These are phyloP conservation scores for Amphipoea lucens DNA, from an alignment of 2,888 invertebrate species.

Conservation along the genomic window DNA sequence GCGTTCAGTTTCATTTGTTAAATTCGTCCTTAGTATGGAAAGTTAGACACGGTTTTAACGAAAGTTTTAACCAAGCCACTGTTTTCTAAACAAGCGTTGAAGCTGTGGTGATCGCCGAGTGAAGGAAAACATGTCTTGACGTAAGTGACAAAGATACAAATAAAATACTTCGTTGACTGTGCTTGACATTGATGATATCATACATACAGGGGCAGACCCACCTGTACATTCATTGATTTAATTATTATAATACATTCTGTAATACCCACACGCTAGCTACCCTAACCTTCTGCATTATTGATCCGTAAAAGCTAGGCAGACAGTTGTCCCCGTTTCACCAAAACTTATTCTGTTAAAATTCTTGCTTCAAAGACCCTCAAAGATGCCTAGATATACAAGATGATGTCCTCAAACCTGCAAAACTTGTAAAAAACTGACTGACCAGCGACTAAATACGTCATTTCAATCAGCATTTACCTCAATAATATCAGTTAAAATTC, in stretches of 20 bases:
- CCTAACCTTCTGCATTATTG: constrained; percentile 10
- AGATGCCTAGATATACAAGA: not conserved
- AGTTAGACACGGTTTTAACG: not conserved
- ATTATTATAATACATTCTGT: constrained; percentile 1
- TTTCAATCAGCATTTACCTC: not conserved
- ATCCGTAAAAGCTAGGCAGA: not conserved
- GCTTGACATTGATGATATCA: constrained; percentile 13
- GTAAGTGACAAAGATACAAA: not conserved
- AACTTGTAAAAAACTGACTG: not conserved
- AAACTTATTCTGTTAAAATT: not conserved
- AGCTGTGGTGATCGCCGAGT: not conserved
- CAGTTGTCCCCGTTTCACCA: too few species aligned
- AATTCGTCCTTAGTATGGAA: not conserved
- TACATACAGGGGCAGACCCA: constrained; percentile 16
- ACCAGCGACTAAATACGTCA: not conserved
- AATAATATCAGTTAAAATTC: not conserved
- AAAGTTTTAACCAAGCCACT: not conserved
- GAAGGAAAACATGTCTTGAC: not conserved
- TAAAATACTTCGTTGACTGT: not conserved
- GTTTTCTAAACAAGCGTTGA: not conserved
- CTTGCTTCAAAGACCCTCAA: not conserved
- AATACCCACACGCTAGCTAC: not conserved
- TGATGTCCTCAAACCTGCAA: too few species aligned
- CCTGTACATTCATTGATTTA: constrained; percentile 18
- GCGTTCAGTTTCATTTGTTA: not conserved